Evolutionary conservation across 2,113 vertebrate species (phyloP).

Genomic region (Phycodurus eques): DNA sequence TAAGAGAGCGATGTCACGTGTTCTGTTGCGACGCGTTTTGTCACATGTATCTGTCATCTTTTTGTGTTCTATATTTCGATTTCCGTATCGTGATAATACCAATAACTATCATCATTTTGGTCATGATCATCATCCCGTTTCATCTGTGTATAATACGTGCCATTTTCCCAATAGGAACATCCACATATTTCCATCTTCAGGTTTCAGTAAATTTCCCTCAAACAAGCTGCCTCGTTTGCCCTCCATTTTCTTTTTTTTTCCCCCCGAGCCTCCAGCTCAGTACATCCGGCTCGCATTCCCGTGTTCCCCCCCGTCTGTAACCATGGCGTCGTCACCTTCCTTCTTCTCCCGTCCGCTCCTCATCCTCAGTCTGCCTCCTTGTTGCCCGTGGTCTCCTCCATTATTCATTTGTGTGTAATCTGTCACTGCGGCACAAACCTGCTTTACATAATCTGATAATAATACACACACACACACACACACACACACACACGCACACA

Average conservation of each 20-base stretch:
- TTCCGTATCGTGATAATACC: too few species aligned
- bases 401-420: slow-evolving; percentile 40
- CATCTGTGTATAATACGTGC: too few species aligned
- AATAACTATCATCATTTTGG: too few species aligned
- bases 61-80: too few species aligned
- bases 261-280: background rate
- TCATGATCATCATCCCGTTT: too few species aligned
- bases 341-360: background rate
- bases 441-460: slow-evolving; percentile 57
- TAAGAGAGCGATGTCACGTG: too few species aligned
- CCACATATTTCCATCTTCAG: background rate
- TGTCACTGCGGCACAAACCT: slow-evolving; percentile 41
- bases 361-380: slow-evolving; percentile 8
- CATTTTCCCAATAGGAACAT: background rate
- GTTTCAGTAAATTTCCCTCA: background rate
- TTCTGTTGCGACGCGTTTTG: too few species aligned
- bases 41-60: too few species aligned
- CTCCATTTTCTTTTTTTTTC: background rate
- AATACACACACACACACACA: slow-evolving; percentile 15
- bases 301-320: slow-evolving; percentile 12
- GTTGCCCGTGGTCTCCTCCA: background rate
- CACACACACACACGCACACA: slow-evolving; percentile 13
- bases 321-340: slow-evolving; percentile 4
- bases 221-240: background rate
- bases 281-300: background rate